Evolutionary conservation across 1,140 invertebrate genomes (phyloP), one percentile per base, ranked within the genome.

Genomic region (Pseudomyrmex cubaensis): DNA sequence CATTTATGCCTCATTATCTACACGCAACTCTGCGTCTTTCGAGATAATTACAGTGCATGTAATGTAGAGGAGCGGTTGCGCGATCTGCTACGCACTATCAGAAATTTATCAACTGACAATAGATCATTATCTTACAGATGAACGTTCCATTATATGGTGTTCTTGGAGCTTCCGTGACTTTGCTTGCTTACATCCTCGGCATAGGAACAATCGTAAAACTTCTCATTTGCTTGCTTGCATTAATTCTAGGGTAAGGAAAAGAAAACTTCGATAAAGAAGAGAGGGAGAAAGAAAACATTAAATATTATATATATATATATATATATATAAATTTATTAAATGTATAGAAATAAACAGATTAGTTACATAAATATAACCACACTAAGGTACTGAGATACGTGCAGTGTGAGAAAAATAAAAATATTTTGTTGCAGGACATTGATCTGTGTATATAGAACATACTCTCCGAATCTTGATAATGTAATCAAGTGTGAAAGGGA

Each of bases 391-490:
- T 44, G 8, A 22, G 35, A 48, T n/a, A 48, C n/a, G 20, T 12
- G 7, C 9, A 50, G 17, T 2, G 7, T 25, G 9, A 25, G n/a
- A 25, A 57, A 69, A 13, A 22, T 9, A 69, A 48, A 2, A 15
- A 44, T 52, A 50, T 66, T 66, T 56, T 75, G 2, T 93, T 92
- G 63, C 63, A 94, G 94, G 69, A 88, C 90, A 87, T 83, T 94
- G 78, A 91, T 90, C 17, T 94, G 92, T 90, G 75, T 94, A 90
- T 94, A 94, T 87, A 92, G 82, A 91, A 93, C 90, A 75, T 93
- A 93, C 85, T 86, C 91, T 64, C 86, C 90, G 64, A 92, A 86
- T 83, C 89, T 93, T 84, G 90, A 93, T 67, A 70, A 94, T 91
- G 92, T 91, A 84, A 87, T 94, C 74, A 91, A 90, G 83, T 90